Base-by-base conservation (phyloP, 2,797 vertebrate genomes). In the Helostoma temminkii region DNA sequence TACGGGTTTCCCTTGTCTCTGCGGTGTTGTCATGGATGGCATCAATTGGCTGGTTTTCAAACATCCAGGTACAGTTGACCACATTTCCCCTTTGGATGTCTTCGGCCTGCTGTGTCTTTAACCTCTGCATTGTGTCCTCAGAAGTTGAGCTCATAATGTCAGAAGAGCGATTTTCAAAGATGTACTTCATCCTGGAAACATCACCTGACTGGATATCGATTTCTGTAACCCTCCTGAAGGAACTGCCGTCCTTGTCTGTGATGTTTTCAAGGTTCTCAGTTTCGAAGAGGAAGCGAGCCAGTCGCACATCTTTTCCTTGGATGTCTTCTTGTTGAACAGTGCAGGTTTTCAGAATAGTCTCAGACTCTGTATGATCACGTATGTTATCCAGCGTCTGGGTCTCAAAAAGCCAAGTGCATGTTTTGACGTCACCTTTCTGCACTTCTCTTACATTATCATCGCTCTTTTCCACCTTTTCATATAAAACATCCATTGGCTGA, bases 391-490 rank as follows among this genome's bases (percentile, higher is more conserved):
- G 95, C 5, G 94, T 94, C 73, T 95, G 96, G 0, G 96, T 98
- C 93, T 98, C 97, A 88, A 98, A 98, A 46, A 97, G 95, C 96
- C 94, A 95, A 0, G 95, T 96, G 78, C 95, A 96, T 0, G 95
- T 96, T 91, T 96, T 96, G 42, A 98, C 96, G 45, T 98, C 97
- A 1, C 97, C 96, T 85, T 93, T 97, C 54, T 93, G 92, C 69
- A 98, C 92, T 63, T 96, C 94, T 56, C 91, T 71, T 0, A 80
- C 59, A 22, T 94, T 91, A 1, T 36, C 34, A 49, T 88, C 92
- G 9, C 74, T 92, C 67, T 88, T 93, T 50, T 93, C 93, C 41
- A 82, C 91, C 81, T 96, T 98, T 76, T 98, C 96, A 83, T 98
- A 97, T 50, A 98, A 82, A 37, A 89, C 92, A 55, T 96, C 96